phyloP scores from a whole-genome alignment of 2,113 vertebrate genomes.

The Plestiodon gilberti region DNA sequence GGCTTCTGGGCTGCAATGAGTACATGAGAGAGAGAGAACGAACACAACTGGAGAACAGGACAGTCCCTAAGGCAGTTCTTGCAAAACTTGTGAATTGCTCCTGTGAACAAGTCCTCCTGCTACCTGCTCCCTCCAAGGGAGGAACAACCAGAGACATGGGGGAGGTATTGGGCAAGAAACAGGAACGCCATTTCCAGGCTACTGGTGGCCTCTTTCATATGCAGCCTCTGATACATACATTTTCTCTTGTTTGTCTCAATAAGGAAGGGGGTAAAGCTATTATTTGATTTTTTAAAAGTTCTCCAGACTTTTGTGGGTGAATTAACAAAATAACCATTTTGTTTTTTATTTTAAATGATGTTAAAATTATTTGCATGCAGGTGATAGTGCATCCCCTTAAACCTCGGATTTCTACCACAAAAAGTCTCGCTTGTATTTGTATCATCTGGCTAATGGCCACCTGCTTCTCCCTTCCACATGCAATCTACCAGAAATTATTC shows the following conservation, averaged over 20 bases:
- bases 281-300: background rate
- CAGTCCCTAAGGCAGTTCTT: too few species aligned
- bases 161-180: background rate
- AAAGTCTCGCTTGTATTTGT: conserved; percentile 81
- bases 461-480: conserved; percentile 93
- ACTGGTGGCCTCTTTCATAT: background rate
- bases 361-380: conserved; percentile 65
- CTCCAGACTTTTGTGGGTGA: background rate
- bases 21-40: too few species aligned
- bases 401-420: conserved; percentile 84
- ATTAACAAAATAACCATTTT: background rate
- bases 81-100: too few species aligned
- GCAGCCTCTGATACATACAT: too few species aligned
- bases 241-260: background rate
- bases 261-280: background rate
- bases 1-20: too few species aligned
- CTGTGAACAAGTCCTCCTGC: too few species aligned
- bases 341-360: background rate
- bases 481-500: conserved; percentile 93
- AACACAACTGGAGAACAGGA: too few species aligned
- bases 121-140: too few species aligned
- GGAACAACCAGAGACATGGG: background rate
- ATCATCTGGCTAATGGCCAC: conserved; percentile 92
- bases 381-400: conserved; percentile 92
- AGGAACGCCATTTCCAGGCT: background rate